Percentiles rank a stretch among this genome's conserved stretches.
phyloP scores from a whole-genome alignment of 35 echinoderm and acorn worm genomes.

The Apostichopus parvimensis region DNA sequence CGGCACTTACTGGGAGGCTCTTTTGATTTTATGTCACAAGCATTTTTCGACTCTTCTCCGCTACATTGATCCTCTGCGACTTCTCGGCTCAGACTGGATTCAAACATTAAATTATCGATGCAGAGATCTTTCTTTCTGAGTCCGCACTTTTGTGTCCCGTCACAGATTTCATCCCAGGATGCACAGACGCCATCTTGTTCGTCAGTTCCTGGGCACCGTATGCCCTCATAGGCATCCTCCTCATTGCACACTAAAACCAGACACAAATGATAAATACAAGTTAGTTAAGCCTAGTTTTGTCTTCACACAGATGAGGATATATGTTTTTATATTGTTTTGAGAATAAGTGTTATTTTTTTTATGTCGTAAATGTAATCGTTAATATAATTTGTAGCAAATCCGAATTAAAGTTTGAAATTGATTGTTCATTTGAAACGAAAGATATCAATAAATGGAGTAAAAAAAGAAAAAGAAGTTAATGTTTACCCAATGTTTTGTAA shows the following conservation, averaged over 20 bases:
- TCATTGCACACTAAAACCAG: slow-evolving; percentile 61
- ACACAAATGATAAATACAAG: neutral
- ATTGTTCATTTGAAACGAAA: too few species aligned
- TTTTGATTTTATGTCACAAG: slow-evolving; percentile 64
- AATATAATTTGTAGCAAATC: too few species aligned
- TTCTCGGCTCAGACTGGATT: neutral
- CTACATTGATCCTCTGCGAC: slow-evolving; percentile 60
- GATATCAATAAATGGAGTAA: too few species aligned
- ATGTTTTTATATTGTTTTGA: too few species aligned
- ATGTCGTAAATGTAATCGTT: too few species aligned
- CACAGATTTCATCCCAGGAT: slow-evolving; percentile 69
- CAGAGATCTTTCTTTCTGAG: slow-evolving; percentile 61
- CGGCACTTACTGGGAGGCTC: slow-evolving; percentile 72
- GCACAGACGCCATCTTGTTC: slow-evolving; percentile 67
- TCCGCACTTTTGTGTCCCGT: slow-evolving; percentile 79
- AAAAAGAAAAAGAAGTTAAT: too few species aligned
- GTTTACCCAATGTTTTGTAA: too few species aligned
- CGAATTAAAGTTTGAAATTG: too few species aligned
- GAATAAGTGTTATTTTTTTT: too few species aligned
- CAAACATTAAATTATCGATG: slow-evolving; percentile 50
- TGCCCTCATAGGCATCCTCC: slow-evolving; percentile 59
- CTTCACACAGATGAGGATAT: too few species aligned
- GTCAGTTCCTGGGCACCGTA: slow-evolving; percentile 63
- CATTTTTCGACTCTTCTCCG: slow-evolving; percentile 76
- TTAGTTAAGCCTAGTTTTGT: too few species aligned